Percentiles rank a stretch among this genome's conserved stretches.
Conservation (phyloP, 2,888 invertebrate species). For the Hololepta plana region DNA sequence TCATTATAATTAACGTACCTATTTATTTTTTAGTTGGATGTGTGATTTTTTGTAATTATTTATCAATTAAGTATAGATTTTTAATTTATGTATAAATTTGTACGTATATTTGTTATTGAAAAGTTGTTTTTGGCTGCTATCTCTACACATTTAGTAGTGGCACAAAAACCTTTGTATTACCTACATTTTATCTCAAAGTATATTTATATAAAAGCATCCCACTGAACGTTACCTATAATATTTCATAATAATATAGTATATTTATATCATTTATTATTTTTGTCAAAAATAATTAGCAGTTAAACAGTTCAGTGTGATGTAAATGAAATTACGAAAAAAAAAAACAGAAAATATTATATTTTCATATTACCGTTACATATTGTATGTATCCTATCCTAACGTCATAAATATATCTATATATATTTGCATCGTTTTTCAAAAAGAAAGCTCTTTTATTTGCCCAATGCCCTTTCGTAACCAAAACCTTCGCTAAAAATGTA, state of each 20-base stretch:
- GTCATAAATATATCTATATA: constrained; percentile 28
- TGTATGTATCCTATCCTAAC: constrained; percentile 26
- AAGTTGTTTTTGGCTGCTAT: constrained; percentile 13
- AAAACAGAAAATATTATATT: constrained; percentile 27
- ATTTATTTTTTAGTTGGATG: constrained; percentile 25
- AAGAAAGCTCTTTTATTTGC: too few species aligned
- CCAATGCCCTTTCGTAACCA: too few species aligned
- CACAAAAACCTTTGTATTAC: too few species aligned
- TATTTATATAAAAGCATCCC: too few species aligned
- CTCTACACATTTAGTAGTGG: too few species aligned
- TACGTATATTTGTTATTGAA: constrained; percentile 25
- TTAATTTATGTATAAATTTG: constrained; percentile 23
- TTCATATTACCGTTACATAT: constrained; percentile 28
- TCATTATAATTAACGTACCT: constrained; percentile 27
- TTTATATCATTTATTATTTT: constrained; percentile 8
- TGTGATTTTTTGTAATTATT: constrained; percentile 27
- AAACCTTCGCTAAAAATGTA: too few species aligned
- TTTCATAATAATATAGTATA: constrained; percentile 4
- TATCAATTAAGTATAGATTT: constrained; percentile 14
- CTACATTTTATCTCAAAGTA: constrained; percentile 4
- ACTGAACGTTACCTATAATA: constrained; percentile 8
- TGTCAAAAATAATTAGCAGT: too few species aligned
- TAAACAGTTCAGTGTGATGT: too few species aligned
- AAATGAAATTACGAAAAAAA: too few species aligned
- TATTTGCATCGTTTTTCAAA: constrained; percentile 28